Percentiles rank a stretch among this genome's conserved stretches.
These are phyloP conservation scores for Chiridota heheva DNA, from an alignment of 35 echinoderm and acorn worm genomes.

Conservation along the genomic window DNA sequence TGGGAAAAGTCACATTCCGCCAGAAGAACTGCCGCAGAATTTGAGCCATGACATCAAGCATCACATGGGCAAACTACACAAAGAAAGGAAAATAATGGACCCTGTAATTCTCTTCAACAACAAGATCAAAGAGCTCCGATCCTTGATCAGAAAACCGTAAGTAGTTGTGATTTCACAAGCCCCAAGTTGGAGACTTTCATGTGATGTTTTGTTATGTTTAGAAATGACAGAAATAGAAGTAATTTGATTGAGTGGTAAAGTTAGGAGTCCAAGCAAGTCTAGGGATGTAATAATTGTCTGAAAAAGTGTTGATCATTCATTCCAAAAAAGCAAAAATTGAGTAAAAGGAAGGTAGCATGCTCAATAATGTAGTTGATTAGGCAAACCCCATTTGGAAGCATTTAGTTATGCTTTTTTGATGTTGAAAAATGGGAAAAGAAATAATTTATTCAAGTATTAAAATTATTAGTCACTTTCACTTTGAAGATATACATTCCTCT, in stretches of 20 bases:
- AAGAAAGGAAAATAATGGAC: constrained; percentile 75
- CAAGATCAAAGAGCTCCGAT: constrained; percentile 87
- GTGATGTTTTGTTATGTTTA: neutral
- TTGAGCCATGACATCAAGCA: constrained; percentile 84
- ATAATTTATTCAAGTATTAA: no score
- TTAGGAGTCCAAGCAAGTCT: neutral
- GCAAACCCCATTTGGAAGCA: no score
- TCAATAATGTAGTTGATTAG: no score
- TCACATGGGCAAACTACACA: constrained; percentile 85
- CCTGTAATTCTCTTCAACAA: constrained; percentile 79
- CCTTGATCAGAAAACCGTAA: constrained; percentile 81
- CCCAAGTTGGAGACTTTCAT: neutral
- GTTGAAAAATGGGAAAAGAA: no score
- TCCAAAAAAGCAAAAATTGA: no score
- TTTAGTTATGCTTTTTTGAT: no score
- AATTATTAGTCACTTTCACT: no score
- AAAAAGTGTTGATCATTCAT: no score
- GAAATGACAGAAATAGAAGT: neutral
- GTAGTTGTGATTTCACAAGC: neutral
- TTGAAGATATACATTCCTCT: no score
- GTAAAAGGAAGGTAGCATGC: no score
- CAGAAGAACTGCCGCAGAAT: constrained; percentile 1
- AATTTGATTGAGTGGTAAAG: neutral
- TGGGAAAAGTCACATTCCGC: constrained; percentile 34
- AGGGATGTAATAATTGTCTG: neutral